phyloP scores from a whole-genome alignment of 2,113 vertebrate species.

The Fulmarus glacialis region DNA sequence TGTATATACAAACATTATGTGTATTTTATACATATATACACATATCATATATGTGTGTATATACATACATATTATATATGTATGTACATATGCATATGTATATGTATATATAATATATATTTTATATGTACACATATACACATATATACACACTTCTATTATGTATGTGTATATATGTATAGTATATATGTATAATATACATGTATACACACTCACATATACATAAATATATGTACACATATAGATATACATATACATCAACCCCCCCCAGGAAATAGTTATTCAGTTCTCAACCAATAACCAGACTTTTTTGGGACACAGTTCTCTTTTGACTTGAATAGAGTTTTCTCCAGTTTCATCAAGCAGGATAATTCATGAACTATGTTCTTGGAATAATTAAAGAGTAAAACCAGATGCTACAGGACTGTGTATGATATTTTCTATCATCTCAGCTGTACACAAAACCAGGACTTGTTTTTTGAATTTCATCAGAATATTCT shows the following conservation, averaged over 20 bases:
- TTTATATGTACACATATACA: too few relatives aligned
- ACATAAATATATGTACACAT: background rate
- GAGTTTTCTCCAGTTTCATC: background rate
- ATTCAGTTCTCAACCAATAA: background rate
- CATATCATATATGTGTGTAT: too few relatives aligned
- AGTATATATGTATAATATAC: background rate
- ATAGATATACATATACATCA: rapidly evolving
- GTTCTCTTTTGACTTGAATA: background rate
- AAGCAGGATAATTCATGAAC: background rate
- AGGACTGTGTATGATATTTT: background rate
- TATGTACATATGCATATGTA: too few relatives aligned
- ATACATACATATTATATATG: background rate
- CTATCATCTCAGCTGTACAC: background rate
- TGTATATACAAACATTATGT: background rate
- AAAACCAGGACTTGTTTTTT: background rate
- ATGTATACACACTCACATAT: background rate
- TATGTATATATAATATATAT: too few relatives aligned
- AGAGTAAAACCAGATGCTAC: background rate
- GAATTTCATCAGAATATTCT: background rate
- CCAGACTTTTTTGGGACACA: background rate
- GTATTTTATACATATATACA: background rate
- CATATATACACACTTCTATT: background rate
- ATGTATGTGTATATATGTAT: too few relatives aligned
- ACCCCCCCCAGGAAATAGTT: background rate
- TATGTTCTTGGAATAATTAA: background rate